phyloP scores from a whole-genome alignment of 35 echinoderm and acorn worm species.

The Diadema setosum region DNA sequence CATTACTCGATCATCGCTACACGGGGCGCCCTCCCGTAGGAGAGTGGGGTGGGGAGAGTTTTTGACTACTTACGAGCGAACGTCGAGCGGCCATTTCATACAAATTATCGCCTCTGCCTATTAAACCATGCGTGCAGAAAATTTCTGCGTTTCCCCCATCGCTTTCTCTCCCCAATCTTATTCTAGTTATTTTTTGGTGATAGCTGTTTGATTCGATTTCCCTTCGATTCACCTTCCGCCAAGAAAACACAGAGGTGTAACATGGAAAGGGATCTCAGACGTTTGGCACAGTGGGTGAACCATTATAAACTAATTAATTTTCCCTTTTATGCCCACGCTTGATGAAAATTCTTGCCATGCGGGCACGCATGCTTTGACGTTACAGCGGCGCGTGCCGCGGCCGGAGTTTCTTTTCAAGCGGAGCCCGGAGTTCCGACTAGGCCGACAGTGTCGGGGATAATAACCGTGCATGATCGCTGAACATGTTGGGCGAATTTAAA shows the following conservation, averaged over 20 bases:
- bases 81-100: no score
- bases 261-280: not conserved
- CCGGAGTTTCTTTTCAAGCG: not conserved
- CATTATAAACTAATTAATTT: constrained; percentile 6
- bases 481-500: not conserved
- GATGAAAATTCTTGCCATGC: not conserved
- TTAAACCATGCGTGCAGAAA: no score
- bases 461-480: not conserved
- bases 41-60: no score
- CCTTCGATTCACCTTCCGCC: not conserved
- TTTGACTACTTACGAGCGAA: no score
- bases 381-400: not conserved
- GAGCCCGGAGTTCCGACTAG: not conserved
- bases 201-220: constrained; percentile 1
- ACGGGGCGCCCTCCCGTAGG: no score
- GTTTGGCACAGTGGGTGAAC: not conserved
- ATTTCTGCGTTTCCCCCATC: no score
- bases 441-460: not conserved
- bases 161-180: no score
- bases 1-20: no score
- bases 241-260: not conserved
- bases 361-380: not conserved
- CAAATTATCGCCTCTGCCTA: no score
- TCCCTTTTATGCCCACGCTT: not conserved
- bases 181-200: no score